Percentiles rank a stretch among this genome's conserved stretches.
Evolutionary conservation across 2,888 invertebrate species (phyloP).

Genomic region (Rhaphigaster nebulosa): DNA sequence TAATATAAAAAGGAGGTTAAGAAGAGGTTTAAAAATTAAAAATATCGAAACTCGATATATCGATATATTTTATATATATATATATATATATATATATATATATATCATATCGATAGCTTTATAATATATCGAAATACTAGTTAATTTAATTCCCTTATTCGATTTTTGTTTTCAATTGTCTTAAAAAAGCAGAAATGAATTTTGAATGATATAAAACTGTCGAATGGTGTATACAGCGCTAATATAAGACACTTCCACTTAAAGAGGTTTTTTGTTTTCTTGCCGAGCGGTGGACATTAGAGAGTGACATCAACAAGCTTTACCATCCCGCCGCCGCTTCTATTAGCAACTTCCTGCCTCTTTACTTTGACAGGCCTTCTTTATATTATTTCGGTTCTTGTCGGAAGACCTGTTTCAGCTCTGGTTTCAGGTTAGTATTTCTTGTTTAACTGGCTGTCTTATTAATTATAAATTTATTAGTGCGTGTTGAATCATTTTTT

Average conservation of each 20-base stretch:
- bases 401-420: background rate
- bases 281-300: background rate
- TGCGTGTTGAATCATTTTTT: no score
- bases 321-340: background rate
- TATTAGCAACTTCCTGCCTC: background rate
- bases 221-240: background rate
- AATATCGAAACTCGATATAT: no score
- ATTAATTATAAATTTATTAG: background rate
- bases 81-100: no score
- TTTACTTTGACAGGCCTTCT: background rate
- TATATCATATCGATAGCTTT: no score
- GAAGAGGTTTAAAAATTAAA: no score
- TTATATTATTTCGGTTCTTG: background rate
- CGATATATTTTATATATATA: no score
- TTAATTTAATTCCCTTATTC: no score
- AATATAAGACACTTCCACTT: background rate
- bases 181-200: background rate
- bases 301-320: background rate
- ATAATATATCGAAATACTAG: no score
- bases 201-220: background rate
- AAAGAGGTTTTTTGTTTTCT: background rate
- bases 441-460: background rate
- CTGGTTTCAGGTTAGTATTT: background rate
- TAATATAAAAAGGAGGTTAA: no score
- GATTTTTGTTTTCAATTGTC: no score